Base-by-base conservation (phyloP, 2,888 invertebrate genomes). In the Apamea epomidion region DNA sequence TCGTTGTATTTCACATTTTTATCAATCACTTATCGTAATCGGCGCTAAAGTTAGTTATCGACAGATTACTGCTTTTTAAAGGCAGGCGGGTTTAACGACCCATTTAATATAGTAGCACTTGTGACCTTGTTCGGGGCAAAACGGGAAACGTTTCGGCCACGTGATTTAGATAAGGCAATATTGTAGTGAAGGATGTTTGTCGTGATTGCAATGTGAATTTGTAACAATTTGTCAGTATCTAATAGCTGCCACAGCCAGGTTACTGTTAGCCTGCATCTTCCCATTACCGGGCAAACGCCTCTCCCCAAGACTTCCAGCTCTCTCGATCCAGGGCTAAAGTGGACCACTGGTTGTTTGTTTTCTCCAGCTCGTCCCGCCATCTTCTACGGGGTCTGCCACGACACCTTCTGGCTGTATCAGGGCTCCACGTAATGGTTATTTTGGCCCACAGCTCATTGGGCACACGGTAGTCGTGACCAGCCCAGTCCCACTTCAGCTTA, bases 51-150 rank as follows among this genome's bases (percentile, higher is more conserved):
- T 78, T 67, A 65, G 69, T 32, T 86, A 86, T 73, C 86, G 37
- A 64, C 14, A 64, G 80, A 80, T 83, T 72, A 51, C 48, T 45
- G n/a, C 42, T 45, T 65, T 74, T 62, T 76, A 74, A 76, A 79
- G 73, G 78, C 83, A 45, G 12, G 69, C n/a, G 78, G 75, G 89
- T 89, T 88, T 89, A 89, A 88, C 80, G 89, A 89, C 89, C 89
- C 60, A 83, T 58, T 58, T 74, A 58, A 70, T 25, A 60, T 42
- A 80, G 71, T 76, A 72, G 65, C 32, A 85, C 74, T 74, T 84
- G 25, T 32, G 89, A 88, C 89, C 89, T 89, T 89, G 82, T 85
- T 82, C 29, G 21, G 71, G 69, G 69, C 75, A 82, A 64, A 64
- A 60, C 18, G 45, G 80, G 71, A 81, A 79, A 69, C 67, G 83